Evolutionary conservation across 2,797 vertebrate species (phyloP).

Genomic region (Mormyrops boulengeri): DNA sequence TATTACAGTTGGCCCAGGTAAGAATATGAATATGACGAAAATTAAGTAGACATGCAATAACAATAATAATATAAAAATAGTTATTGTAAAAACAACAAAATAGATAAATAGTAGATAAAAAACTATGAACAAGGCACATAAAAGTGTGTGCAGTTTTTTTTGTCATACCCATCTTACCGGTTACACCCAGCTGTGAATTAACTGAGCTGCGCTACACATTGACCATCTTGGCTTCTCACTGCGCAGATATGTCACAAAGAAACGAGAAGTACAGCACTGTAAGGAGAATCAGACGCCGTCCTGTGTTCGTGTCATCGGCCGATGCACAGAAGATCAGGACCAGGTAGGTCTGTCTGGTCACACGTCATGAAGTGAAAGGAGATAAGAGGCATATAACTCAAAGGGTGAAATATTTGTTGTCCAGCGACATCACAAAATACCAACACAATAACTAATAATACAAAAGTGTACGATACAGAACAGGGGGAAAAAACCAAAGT

Average conservation of each 20-base stretch:
- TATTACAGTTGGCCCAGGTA: background rate
- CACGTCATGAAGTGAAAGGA: background rate
- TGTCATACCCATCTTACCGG: background rate
- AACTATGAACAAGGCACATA: background rate
- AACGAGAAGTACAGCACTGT: conserved; percentile 25
- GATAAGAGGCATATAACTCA: background rate
- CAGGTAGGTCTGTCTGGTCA: conserved; percentile 25
- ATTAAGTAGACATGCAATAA: background rate
- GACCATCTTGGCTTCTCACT: background rate
- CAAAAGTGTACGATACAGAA: background rate
- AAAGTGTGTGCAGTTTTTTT: background rate
- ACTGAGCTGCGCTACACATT: background rate
- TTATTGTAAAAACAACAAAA: background rate
- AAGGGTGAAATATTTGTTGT: background rate
- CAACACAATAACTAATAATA: background rate
- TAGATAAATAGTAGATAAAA: background rate
- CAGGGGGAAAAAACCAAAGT: background rate
- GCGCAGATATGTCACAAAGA: conserved; percentile 39
- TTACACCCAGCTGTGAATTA: background rate
- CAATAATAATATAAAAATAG: background rate
- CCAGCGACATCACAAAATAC: background rate
- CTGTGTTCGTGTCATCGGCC: conserved; percentile 28
- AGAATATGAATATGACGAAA: background rate
- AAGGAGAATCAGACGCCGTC: conserved; percentile 29
- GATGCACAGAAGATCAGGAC: conserved; percentile 19